A percentile compares a stretch with the other conserved stretches of the same genome.
These are phyloP conservation scores for Dendronephthya gigantea DNA, from an alignment of 64 coral and sea anemone genomes.

Conservation along the genomic window DNA sequence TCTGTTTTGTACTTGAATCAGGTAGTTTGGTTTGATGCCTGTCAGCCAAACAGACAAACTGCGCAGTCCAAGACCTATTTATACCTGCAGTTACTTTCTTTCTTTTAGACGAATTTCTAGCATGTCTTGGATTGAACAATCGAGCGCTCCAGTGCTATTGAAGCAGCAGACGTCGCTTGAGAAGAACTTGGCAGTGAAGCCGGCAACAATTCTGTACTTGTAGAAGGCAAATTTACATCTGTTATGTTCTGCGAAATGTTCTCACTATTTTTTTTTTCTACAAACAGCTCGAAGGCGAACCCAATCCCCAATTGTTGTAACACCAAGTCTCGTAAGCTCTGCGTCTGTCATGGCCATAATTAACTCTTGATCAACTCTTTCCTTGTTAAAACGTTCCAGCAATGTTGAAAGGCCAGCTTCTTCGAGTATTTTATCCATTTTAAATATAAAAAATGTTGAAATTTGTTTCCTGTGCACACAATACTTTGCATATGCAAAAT, in stretches of 20 bases:
- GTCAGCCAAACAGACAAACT: constrained; percentile 21
- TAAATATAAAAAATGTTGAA: too few species aligned
- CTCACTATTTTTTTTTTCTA: constrained; percentile 19
- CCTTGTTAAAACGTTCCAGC: too few species aligned
- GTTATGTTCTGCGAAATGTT: too few species aligned
- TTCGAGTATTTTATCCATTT: too few species aligned
- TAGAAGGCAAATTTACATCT: neutral
- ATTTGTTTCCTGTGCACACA: too few species aligned
- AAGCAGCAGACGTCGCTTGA: neutral
- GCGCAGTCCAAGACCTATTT: constrained; percentile 21
- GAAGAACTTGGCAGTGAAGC: neutral
- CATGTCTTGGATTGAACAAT: neutral
- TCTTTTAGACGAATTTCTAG: neutral
- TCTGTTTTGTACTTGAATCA: neutral
- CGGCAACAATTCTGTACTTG: neutral
- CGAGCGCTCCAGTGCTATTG: neutral
- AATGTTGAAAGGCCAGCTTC: too few species aligned
- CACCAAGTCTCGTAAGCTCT: constrained; percentile 28
- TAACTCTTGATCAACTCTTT: constrained; percentile 37
- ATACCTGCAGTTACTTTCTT: neutral
- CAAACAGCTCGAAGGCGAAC: constrained; percentile 30
- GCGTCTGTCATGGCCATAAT: constrained; percentile 30
- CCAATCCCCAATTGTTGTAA: constrained; percentile 35
- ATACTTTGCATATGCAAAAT: too few species aligned
- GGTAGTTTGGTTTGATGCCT: constrained; percentile 20